These are phyloP conservation scores for Chaenogobius annularis DNA, from an alignment of 2,113 vertebrate genomes.

Conservation along the genomic window DNA sequence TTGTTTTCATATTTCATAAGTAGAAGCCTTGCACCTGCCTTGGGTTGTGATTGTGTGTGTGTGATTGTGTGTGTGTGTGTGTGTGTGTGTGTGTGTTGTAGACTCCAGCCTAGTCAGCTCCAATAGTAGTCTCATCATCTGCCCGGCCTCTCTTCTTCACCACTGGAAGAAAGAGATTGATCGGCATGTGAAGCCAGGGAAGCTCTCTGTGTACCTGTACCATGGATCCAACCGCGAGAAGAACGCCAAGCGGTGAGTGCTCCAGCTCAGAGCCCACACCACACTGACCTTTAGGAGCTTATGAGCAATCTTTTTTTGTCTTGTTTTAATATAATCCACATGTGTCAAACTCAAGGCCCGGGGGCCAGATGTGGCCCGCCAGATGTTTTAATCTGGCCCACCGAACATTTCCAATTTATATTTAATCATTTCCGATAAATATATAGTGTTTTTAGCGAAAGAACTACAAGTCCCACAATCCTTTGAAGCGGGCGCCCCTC, in stretches of 20 bases:
- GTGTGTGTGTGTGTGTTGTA: conserved; percentile 40
- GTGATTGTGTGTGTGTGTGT: not conserved
- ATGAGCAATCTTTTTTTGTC: too few species aligned
- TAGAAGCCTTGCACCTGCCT: not conserved
- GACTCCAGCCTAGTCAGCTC: conserved; percentile 77
- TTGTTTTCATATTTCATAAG: conserved; percentile 32
- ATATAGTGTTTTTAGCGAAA: too few species aligned
- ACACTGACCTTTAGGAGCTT: not conserved
- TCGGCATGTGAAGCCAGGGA: conserved; percentile 72
- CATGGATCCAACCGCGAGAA: conserved; percentile 86
- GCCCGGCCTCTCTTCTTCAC: conserved; percentile 94
- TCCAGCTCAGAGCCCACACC: not conserved
- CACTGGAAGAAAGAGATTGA: conserved; percentile 96
- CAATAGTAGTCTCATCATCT: conserved; percentile 85
- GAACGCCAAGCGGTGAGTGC: conserved; percentile 79
- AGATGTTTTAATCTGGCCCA: too few species aligned
- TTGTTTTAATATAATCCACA: too few species aligned
- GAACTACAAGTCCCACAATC: too few species aligned
- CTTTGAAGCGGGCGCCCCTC: too few species aligned
- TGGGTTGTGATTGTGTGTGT: not conserved
- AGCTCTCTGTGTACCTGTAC: conserved; percentile 85
- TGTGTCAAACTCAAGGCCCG: too few species aligned
- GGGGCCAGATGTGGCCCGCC: too few species aligned
- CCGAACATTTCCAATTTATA: too few species aligned
- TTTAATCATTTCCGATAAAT: too few species aligned